Base-by-base conservation (phyloP, 2,888 invertebrate species). In the Perdita meconis region DNA sequence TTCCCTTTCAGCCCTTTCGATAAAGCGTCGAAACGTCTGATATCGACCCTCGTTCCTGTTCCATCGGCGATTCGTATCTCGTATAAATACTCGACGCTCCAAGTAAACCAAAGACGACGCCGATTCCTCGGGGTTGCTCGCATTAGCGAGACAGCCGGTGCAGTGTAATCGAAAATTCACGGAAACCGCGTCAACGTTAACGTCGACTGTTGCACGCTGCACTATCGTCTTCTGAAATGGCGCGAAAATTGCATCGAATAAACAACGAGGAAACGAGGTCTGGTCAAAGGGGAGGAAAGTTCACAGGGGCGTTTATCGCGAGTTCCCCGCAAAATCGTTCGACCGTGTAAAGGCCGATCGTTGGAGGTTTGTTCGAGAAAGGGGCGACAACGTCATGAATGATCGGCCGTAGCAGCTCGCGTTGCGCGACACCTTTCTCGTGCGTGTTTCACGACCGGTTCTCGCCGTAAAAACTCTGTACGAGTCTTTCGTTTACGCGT, bases 281-380 rank as follows among this genome's bases (percentile, higher is more conserved):
- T 47, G 19, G 47, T 47, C 47, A 47, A 47, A 47, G 51, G 30
- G 51, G 38, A n/a, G 30, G 22, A 1, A n/a, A n/a, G 34, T 34
- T 34, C 16, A n/a, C 30, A 22, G 56, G 34, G n/a, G 12, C 67
- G 60, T 72, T 71, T 57, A 64, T 72, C 64, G 26, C 12, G 40
- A 80, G 61, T 76, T 80, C 81, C 30, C 61, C n/a, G 50, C 44
- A 50, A 78, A 82, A 61, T 66, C 67, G 55, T 30, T 66, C 56
- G 36, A 19, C 63, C 73, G 59, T 68, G 47, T 67, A 61, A 59
- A 56, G 59, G 64, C 68, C 59, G 70, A 73, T 81, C 69, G 63
- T 57, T 40, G 66, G 34, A 19, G 34, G 13, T 50, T 30, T 44
- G 42, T 10, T n/a, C 47, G 4, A 50, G 57, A 16, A n/a, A 40